These are phyloP conservation scores for Philonicus albiceps DNA, from an alignment of 2,888 invertebrate genomes.

Conservation along the genomic window DNA sequence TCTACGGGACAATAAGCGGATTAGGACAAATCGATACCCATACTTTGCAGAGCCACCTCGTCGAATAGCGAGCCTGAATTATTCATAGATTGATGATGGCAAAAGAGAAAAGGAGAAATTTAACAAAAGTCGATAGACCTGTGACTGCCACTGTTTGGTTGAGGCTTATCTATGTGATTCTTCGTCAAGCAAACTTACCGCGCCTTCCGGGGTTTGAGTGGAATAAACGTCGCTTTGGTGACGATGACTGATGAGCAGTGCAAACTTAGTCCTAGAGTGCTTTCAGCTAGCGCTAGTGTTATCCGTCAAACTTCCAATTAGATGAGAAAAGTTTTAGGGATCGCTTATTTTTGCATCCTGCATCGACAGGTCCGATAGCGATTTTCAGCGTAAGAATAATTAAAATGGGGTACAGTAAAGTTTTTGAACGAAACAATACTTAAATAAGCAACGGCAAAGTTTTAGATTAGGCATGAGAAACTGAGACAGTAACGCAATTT, in stretches of 20 bases:
- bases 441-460: no score
- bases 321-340: slow-evolving; percentile 25
- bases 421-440: background rate
- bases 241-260: slow-evolving; percentile 28
- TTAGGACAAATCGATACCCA: slow-evolving; percentile 27
- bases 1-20: slow-evolving; percentile 15
- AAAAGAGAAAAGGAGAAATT: slow-evolving; percentile 4
- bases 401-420: background rate
- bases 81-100: slow-evolving; percentile 45
- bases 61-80: slow-evolving; percentile 23
- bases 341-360: slow-evolving; percentile 27
- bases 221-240: slow-evolving; percentile 29
- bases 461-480: no score
- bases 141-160: slow-evolving; percentile 28
- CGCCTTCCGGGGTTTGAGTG: slow-evolving; percentile 5
- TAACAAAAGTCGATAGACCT: slow-evolving; percentile 6
- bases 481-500: no score
- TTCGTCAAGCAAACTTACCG: slow-evolving; percentile 27
- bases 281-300: background rate
- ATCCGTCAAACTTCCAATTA: slow-evolving; percentile 35
- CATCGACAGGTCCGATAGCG: slow-evolving; percentile 4
- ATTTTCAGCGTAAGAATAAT: background rate
- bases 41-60: background rate
- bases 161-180: slow-evolving; percentile 25
- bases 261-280: background rate